Evolutionary conservation across 2,797 vertebrate genomes (phyloP), one percentile per base, ranked within the genome.

Genomic region (Arnoldichthys spilopterus): DNA sequence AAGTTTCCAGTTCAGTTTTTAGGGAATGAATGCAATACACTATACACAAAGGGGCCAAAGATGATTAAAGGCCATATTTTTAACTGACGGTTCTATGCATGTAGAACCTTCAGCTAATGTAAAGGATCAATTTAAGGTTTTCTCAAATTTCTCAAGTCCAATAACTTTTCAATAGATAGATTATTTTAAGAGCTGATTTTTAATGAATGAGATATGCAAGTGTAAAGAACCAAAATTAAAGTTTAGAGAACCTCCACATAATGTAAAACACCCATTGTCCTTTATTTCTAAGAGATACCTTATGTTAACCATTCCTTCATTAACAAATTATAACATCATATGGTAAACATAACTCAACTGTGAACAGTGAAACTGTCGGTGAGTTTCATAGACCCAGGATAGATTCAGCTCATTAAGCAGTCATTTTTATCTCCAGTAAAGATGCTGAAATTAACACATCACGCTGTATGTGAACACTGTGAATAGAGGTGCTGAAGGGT

Each of bases 361-460:
- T 45, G n/a, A 45, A 45, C n/a, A 28, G 66, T 47, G 30, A 16
- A 20, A 32, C 56, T 59, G 13, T 54, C 18, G 12, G 24, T 32
- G 37, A 20, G 58, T 64, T 68, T 61, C 70, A 22, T 16, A 34
- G 49, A 20, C 47, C 30, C 18, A 32, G 9, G 40, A 72, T 78
- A 78, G 61, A 56, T 64, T 4, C 32, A 56, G 47, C 47, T 72
- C n/a, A 47, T 47, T 59, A 49, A 61, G 54, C 45, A 13, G 45
- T 64, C 22, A 24, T 71, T 49, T 72, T 58, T 49, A n/a, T 54
- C 47, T 75, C 56, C 54, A 54, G 54, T 56, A 37, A 70, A 3
- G 32, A 54, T 54, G 12, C 37, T 20, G 45, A 49, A 66, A 64
- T 73, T 68, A 59, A 69, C 77, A 81, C 18, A 22, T 74, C 74